These are phyloP conservation scores for Chironomus striatipennis DNA, from an alignment of 1,140 invertebrate genomes.

Conservation along the genomic window DNA sequence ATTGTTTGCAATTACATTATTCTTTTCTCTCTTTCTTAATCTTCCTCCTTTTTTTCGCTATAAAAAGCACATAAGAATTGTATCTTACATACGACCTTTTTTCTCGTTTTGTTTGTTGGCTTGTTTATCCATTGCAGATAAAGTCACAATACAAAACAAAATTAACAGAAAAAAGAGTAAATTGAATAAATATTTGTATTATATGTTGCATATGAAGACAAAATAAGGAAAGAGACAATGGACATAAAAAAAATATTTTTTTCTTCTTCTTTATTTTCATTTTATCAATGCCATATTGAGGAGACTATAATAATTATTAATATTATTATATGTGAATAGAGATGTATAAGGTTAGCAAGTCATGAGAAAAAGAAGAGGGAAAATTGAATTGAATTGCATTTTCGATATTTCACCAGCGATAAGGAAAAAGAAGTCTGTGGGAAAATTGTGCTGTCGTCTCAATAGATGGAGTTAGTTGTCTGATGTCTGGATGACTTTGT, in stretches of 20 bases:
- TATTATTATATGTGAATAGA: too few species aligned
- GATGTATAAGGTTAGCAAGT: not conserved
- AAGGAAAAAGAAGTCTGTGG: not conserved
- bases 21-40: not conserved
- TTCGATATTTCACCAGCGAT: not conserved
- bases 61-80: too few species aligned
- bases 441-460: not conserved
- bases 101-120: not conserved
- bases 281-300: not conserved
- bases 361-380: not conserved
- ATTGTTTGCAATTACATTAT: constrained; percentile 4
- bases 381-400: not conserved
- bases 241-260: not conserved
- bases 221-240: not conserved
- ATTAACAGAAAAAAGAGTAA: not conserved
- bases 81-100: not conserved
- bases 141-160: constrained; percentile 7
- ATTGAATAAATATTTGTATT: constrained; percentile 9
- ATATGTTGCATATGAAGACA: not conserved
- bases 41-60: not conserved
- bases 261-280: not conserved
- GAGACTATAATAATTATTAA: too few species aligned
- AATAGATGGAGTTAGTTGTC: not conserved
- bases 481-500: not conserved
- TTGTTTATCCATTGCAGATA: not conserved